These are phyloP conservation scores for Scartelaos histophorus DNA, from an alignment of 2,113 vertebrate genomes.

Conservation along the genomic window DNA sequence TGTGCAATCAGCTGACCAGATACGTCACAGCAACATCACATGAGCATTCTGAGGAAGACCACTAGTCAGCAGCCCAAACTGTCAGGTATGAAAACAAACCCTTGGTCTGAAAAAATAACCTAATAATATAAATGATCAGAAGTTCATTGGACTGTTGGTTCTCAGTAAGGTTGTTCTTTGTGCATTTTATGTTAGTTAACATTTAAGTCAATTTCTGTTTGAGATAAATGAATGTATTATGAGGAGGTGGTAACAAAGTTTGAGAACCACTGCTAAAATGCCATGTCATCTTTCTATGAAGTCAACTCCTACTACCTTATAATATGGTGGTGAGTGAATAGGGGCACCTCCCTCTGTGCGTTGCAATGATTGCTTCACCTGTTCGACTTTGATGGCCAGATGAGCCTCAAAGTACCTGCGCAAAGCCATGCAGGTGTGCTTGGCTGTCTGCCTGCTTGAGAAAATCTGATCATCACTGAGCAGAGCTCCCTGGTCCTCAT, in stretches of 20 bases:
- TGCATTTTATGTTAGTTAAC: background rate
- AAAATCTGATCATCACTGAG: conserved; percentile 98
- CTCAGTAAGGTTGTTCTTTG: background rate
- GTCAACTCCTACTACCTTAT: conserved; percentile 82
- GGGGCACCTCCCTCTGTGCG: conserved; percentile 94
- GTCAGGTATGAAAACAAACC: too few species aligned
- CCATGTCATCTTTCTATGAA: background rate
- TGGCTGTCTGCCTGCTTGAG: conserved; percentile 97
- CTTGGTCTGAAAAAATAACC: too few species aligned
- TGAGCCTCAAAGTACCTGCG: conserved; percentile 98
- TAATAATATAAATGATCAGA: too few species aligned
- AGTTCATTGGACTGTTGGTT: background rate
- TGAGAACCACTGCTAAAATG: background rate
- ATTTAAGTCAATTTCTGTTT: background rate
- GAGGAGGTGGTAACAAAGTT: background rate
- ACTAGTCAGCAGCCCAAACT: too few species aligned
- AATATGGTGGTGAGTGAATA: conserved; percentile 93
- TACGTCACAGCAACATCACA: too few species aligned
- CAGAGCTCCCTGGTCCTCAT: conserved; percentile 94
- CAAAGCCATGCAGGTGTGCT: conserved; percentile 98
- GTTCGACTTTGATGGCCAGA: conserved; percentile 95
- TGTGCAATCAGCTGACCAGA: too few species aligned
- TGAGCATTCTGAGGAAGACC: too few species aligned
- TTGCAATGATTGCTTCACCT: conserved; percentile 97
- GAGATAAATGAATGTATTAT: background rate